Percentiles rank a stretch among this genome's conserved stretches.
phyloP scores from a whole-genome alignment of 2,888 invertebrate species.

The Chironomus tentans region DNA sequence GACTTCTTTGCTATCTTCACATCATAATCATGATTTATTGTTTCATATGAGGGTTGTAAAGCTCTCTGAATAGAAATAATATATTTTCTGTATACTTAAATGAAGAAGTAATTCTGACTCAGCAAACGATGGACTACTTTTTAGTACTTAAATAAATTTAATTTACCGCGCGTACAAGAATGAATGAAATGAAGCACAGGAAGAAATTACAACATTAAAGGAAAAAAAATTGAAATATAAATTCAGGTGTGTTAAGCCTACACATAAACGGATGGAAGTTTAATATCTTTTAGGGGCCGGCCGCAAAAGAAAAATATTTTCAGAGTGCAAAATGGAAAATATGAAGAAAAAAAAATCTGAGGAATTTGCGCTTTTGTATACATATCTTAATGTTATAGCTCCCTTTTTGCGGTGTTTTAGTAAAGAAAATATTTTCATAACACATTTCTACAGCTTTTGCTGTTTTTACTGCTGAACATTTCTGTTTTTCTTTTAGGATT shows the following conservation, averaged over 20 bases:
- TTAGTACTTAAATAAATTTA: neutral
- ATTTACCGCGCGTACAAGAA: too few species aligned
- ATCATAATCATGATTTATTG: slow-evolving; percentile 15
- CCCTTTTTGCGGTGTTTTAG: too few species aligned
- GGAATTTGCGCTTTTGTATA: neutral
- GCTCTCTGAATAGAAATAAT: neutral
- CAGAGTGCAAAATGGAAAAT: neutral
- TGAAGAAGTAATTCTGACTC: neutral
- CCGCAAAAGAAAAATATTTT: neutral
- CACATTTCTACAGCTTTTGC: neutral
- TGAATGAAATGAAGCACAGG: too few species aligned
- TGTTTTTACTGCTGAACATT: neutral
- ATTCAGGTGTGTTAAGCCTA: neutral
- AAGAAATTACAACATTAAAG: too few species aligned
- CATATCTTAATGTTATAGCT: neutral
- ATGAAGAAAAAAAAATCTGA: neutral
- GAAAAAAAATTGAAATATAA: neutral
- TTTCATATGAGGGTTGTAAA: slow-evolving; percentile 9
- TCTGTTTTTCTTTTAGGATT: neutral
- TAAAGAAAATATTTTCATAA: too few species aligned
- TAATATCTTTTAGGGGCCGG: neutral
- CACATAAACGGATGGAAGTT: neutral
- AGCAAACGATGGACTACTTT: neutral
- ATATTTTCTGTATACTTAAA: neutral
- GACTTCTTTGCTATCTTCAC: slow-evolving; percentile 7